These are phyloP conservation scores for Catharus minimus DNA, from an alignment of 2,113 vertebrate species.

Conservation along the genomic window DNA sequence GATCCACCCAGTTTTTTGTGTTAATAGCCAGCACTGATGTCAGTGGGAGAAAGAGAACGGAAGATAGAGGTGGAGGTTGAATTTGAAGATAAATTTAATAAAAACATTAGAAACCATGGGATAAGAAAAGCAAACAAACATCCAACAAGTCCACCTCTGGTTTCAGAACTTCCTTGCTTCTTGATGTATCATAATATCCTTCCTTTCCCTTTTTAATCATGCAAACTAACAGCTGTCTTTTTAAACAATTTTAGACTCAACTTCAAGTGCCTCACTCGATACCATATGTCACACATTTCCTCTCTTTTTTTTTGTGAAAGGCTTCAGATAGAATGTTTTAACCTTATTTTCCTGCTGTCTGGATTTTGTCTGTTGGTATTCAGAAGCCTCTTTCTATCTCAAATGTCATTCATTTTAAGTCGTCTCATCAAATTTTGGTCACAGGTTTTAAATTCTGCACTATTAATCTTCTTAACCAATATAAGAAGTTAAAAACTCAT, in stretches of 20 bases:
- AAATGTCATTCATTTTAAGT: background rate
- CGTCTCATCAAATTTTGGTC: background rate
- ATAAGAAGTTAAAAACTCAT: background rate
- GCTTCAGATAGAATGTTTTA: constrained; percentile 24
- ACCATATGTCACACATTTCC: constrained; percentile 53
- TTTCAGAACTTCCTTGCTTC: constrained; percentile 48
- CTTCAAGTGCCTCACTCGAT: constrained; percentile 41
- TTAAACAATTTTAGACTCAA: constrained; percentile 42
- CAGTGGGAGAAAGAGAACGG: constrained; percentile 42
- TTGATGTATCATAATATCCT: constrained; percentile 37
- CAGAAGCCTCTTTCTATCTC: constrained; percentile 28
- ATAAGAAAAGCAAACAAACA: constrained; percentile 66
- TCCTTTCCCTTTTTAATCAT: constrained; percentile 43
- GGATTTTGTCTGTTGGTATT: constrained; percentile 32
- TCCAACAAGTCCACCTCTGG: constrained; percentile 3
- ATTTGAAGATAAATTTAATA: constrained; percentile 54
- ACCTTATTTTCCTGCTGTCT: constrained; percentile 43
- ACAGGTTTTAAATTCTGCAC: constrained; percentile 1
- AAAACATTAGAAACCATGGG: constrained; percentile 51
- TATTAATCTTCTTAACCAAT: constrained; percentile 10
- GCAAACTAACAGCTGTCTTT: constrained; percentile 39
- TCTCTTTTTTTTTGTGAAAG: constrained; percentile 14
- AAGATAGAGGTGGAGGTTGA: constrained; percentile 45
- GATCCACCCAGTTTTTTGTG: constrained; percentile 45
- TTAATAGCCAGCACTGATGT: constrained; percentile 46